A percentile compares a stretch with the other conserved stretches of the same genome.
Evolutionary conservation across 2,113 vertebrate genomes (phyloP).

Genomic region (Cynocephalus volans): DNA sequence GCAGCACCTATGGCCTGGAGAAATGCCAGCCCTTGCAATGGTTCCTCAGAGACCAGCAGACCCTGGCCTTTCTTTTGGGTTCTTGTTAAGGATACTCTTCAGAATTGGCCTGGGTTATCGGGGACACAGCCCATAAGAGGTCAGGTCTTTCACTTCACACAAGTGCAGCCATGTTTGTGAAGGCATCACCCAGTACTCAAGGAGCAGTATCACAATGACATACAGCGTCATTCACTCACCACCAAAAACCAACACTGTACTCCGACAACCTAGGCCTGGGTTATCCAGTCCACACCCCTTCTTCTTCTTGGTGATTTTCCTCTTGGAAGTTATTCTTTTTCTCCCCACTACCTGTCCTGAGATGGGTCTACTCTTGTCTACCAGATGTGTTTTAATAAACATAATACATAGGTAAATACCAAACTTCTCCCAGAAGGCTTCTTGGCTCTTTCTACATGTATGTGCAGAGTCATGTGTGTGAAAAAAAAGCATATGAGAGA

Average conservation of each 20-base stretch:
- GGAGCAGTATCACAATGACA: background rate
- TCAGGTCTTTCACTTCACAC: background rate
- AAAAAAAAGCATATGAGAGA: background rate
- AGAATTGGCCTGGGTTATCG: background rate
- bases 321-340: background rate
- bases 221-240: background rate
- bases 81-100: background rate
- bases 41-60: background rate
- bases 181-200: no score
- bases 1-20: background rate
- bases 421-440: background rate
- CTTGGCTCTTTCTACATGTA: background rate
- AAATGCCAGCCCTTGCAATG: background rate
- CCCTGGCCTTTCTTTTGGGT: background rate
- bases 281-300: no score
- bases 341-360: background rate
- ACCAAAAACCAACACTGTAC: background rate
- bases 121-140: background rate
- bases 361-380: background rate
- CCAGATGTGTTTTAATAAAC: background rate
- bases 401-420: background rate
- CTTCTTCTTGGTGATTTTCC: background rate
- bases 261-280: background rate
- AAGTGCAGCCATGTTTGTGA: background rate
- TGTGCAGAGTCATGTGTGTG: background rate